Percentiles rank a stretch among this genome's conserved stretches.
Conservation (phyloP, 2,888 invertebrate genomes). For the Junonia oenone region DNA sequence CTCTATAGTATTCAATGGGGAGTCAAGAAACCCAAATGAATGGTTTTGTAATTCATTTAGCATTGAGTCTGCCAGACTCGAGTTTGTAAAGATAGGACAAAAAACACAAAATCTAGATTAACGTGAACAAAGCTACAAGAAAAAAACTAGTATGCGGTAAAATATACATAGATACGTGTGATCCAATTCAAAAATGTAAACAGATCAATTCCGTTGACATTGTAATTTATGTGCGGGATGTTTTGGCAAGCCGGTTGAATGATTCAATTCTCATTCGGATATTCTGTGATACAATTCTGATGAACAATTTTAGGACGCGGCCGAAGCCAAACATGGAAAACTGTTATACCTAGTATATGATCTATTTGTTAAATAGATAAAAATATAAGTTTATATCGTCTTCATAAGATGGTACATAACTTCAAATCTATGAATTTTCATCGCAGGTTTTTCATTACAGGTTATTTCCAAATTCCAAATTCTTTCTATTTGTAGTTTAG, state of each 20-base stretch:
- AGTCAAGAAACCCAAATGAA: too few relatives aligned
- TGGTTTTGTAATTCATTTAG: too few relatives aligned
- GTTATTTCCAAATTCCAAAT: too few relatives aligned
- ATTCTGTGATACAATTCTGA: constrained; percentile 12
- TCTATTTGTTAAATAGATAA: background rate
- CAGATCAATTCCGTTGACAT: constrained; percentile 18
- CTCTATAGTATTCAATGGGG: too few relatives aligned
- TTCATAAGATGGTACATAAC: too few relatives aligned
- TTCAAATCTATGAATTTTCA: too few relatives aligned
- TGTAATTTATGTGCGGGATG: constrained; percentile 12
- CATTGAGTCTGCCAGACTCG: too few relatives aligned
- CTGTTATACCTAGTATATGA: background rate
- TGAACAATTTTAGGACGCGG: constrained; percentile 12
- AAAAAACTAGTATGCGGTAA: background rate
- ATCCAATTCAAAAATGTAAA: constrained; percentile 12
- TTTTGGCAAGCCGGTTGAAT: constrained; percentile 16
- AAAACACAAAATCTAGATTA: too few relatives aligned
- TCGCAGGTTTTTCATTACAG: too few relatives aligned
- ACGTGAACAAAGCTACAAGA: too few relatives aligned
- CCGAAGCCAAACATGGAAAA: constrained; percentile 13
- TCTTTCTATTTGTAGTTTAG: too few relatives aligned
- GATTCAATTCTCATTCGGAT: constrained; percentile 17
- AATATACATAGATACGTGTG: background rate
- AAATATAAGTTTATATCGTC: background rate
- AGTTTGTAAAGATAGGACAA: too few relatives aligned